Conservation (phyloP, 2,797 vertebrate genomes). For the Sebastes jordani region DNA sequence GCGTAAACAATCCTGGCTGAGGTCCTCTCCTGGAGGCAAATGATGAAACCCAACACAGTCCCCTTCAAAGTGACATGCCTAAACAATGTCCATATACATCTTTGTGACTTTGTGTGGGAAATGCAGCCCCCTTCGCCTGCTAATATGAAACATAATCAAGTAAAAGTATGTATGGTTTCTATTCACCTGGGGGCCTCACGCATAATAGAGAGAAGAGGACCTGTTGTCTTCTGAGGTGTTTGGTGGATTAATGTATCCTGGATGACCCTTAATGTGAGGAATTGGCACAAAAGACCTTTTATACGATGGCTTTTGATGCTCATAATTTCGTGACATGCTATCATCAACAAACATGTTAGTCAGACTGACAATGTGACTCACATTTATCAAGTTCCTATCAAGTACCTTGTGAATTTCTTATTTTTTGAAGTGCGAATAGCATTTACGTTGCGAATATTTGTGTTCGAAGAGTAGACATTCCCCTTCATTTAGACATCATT, state of each 20-base stretch:
- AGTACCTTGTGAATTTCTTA: not conserved
- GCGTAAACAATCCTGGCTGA: conserved; percentile 68
- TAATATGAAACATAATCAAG: conserved; percentile 72
- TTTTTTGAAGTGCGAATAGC: not conserved
- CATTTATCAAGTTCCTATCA: not conserved
- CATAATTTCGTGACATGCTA: not conserved
- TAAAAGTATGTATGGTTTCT: conserved; percentile 34
- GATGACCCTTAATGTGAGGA: conserved; percentile 23
- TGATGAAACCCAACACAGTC: conserved; percentile 70
- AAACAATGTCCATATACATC: conserved; percentile 57
- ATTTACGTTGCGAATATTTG: not conserved
- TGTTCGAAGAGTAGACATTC: not conserved
- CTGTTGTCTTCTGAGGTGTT: conserved; percentile 25
- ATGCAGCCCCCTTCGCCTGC: conserved; percentile 24
- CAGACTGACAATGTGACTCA: not conserved
- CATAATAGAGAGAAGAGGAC: conserved; percentile 38
- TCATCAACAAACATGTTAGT: not conserved
- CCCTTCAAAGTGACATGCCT: conserved; percentile 61
- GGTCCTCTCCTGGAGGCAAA: conserved; percentile 69
- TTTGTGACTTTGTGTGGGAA: conserved; percentile 60
- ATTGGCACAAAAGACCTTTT: not conserved
- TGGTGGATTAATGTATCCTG: conserved; percentile 23
- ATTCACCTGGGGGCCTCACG: conserved; percentile 27
- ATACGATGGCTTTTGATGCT: not conserved
- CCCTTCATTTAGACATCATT: not conserved